These are phyloP conservation scores for Phortica variegata DNA, from an alignment of 1,140 invertebrate genomes.

Conservation along the genomic window DNA sequence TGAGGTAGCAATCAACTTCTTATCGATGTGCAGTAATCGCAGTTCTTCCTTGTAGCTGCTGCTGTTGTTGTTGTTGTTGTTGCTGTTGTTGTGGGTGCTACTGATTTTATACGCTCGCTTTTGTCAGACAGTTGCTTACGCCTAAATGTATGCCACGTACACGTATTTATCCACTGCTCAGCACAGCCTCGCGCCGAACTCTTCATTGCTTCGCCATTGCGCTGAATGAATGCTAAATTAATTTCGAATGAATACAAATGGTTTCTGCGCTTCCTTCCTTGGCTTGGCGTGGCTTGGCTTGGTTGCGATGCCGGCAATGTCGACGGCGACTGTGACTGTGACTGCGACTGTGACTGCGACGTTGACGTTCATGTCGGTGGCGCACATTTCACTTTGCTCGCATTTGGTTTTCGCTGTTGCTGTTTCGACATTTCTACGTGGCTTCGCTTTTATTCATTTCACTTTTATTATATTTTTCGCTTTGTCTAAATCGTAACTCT, in stretches of 20 bases:
- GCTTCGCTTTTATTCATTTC: constrained; percentile 44
- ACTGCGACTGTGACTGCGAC: constrained; percentile 5
- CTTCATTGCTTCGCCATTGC: constrained; percentile 21
- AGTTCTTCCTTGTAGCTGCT: neutral
- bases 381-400: constrained; percentile 3
- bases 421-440: constrained; percentile 5
- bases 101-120: neutral
- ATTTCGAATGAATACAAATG: constrained; percentile 55
- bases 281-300: constrained; percentile 41
- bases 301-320: constrained; percentile 19
- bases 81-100: constrained; percentile 3
- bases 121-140: no score
- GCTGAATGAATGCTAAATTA: constrained; percentile 54
- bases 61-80: constrained; percentile 24
- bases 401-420: constrained; percentile 1
- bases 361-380: neutral
- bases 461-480: constrained; percentile 29
- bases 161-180: constrained; percentile 54
- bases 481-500: constrained; percentile 42
- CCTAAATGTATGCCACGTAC: constrained; percentile 49
- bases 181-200: constrained; percentile 26
- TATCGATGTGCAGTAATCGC: constrained; percentile 41
- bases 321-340: constrained; percentile 14
- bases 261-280: constrained; percentile 44
- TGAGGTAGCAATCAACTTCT: constrained; percentile 32